These are phyloP conservation scores for Nothobranchius kuhntae DNA, from an alignment of 2,113 vertebrate species.

Conservation along the genomic window DNA sequence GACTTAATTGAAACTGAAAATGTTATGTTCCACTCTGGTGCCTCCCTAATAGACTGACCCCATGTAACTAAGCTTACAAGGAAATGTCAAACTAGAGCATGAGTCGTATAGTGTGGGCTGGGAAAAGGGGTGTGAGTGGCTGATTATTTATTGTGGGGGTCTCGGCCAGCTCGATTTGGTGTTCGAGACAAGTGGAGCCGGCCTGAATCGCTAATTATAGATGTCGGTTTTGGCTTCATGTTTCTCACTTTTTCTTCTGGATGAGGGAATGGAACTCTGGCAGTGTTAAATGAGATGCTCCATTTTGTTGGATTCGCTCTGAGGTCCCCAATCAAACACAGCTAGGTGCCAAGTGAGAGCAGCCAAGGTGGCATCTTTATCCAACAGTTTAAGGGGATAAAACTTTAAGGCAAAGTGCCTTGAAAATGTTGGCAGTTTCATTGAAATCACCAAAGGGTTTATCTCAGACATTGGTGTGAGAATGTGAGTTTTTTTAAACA, in stretches of 20 bases:
- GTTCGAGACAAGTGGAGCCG: constrained; percentile 40
- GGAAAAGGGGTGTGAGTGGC: constrained; percentile 24
- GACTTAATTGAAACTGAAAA: constrained; percentile 85
- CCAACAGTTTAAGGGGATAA: constrained; percentile 50
- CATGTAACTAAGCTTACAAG: constrained; percentile 66
- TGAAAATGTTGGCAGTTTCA: constrained; percentile 22
- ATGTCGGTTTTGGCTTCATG: constrained; percentile 51
- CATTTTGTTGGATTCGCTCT: constrained; percentile 46
- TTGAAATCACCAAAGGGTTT: constrained; percentile 23
- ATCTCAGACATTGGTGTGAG: constrained; percentile 22
- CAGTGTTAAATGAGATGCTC: constrained; percentile 53
- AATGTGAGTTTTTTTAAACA: constrained; percentile 11
- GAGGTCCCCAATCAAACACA: constrained; percentile 44
- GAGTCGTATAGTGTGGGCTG: constrained; percentile 28
- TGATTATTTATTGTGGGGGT: constrained; percentile 28
- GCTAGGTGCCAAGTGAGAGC: constrained; percentile 47
- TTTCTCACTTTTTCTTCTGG: constrained; percentile 47
- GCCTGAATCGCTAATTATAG: constrained; percentile 60
- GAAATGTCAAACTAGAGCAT: constrained; percentile 69
- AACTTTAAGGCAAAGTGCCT: constrained; percentile 25
- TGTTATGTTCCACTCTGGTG: constrained; percentile 80
- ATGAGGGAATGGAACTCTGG: constrained; percentile 50
- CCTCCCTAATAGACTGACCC: constrained; percentile 75
- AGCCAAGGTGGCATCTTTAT: constrained; percentile 52
- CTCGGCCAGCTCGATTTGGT: constrained; percentile 25